Evolutionary conservation across 2,797 vertebrate genomes (phyloP), one percentile per base, ranked within the genome.

Genomic region (Paramormyrops hopkinsi): DNA sequence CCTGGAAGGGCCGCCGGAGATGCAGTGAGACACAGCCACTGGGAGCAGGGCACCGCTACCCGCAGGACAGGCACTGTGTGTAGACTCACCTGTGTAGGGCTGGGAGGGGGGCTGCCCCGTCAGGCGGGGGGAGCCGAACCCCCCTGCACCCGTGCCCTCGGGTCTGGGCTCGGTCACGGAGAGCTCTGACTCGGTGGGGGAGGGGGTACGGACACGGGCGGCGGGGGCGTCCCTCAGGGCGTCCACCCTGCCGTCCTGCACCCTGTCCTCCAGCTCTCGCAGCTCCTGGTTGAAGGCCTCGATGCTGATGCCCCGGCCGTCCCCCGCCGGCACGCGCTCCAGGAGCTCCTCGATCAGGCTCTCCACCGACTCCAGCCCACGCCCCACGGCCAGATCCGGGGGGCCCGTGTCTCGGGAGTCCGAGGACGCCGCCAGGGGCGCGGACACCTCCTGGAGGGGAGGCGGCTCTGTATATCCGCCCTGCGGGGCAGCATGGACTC

Each of bases 241-340:
- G n/a, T n/a, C n/a, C n/a, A 90, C 62, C 90, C 89, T 90, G 50
- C 94, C 93, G 86, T 94, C 94, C 89, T 93, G 94, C 89, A 95
- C 94, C 1, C 92, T 87, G 84, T 95, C 95, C 91, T 99, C 97
- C 65, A 99, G 95, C 90, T 97, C 97, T 6, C 91, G 95, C 90
- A 99, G 96, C 93, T 99, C 98, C 92, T 96, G 95, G 0, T 96
- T 96, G 93, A 99, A 98, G 37, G 96, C 95, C 93, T 99, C 98
- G 0, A 98, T 96, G 94, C 95, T 97, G 91, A 97, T 94, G 8
- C 95, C 94, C 4, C 96, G 91, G 0, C 96, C 95, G 79, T 97
- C 97, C 0, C 92, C 91, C 0, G 93, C 89, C 0, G 97, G 97
- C 0, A 91, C 94, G 1, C 93, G 96, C 90, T 96, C 96, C 88